These are phyloP conservation scores for Sebastes steindachneri DNA, from an alignment of 2,797 vertebrate genomes.

Conservation along the genomic window DNA sequence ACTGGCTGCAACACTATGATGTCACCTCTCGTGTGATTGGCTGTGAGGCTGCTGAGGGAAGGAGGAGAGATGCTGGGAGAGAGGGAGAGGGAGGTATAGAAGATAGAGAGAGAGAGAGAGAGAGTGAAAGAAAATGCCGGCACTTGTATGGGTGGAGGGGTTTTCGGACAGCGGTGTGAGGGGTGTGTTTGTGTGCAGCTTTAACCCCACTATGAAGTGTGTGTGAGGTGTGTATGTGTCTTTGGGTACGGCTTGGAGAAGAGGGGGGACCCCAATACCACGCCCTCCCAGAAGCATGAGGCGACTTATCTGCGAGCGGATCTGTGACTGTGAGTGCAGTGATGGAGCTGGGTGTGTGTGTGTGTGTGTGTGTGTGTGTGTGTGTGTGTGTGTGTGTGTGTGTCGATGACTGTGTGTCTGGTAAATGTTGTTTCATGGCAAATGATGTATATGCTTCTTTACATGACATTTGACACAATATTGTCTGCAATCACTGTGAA, in stretches of 20 bases:
- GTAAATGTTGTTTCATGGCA: neutral
- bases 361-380: slow-evolving; percentile 30
- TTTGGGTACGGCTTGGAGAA: slow-evolving; percentile 61
- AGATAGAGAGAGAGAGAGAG: slow-evolving; percentile 3
- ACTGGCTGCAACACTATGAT: slow-evolving; percentile 85
- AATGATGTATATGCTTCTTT: neutral
- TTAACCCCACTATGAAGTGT: slow-evolving; percentile 66
- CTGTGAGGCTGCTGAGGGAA: slow-evolving; percentile 65
- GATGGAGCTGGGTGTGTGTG: slow-evolving; percentile 75
- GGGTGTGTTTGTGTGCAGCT: slow-evolving; percentile 71
- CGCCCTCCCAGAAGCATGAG: slow-evolving; percentile 88
- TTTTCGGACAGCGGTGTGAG: slow-evolving; percentile 75
- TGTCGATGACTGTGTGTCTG: neutral
- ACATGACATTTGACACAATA: slow-evolving; percentile 3
- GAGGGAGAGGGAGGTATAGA: slow-evolving; percentile 22
- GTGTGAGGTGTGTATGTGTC: slow-evolving; percentile 77
- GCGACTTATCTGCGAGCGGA: slow-evolving; percentile 97
- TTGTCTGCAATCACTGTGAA: neutral
- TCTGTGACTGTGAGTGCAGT: slow-evolving; percentile 98
- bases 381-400: slow-evolving; percentile 3
- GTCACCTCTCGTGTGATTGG: slow-evolving; percentile 82
- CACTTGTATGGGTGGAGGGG: slow-evolving; percentile 86
- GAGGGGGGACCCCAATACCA: slow-evolving; percentile 73
- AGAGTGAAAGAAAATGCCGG: slow-evolving; percentile 91
- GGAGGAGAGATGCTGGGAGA: slow-evolving; percentile 75